Evolutionary conservation across 2,113 vertebrate species (phyloP), one percentile per base, ranked within the genome.

Genomic region (Chrysemys picta): DNA sequence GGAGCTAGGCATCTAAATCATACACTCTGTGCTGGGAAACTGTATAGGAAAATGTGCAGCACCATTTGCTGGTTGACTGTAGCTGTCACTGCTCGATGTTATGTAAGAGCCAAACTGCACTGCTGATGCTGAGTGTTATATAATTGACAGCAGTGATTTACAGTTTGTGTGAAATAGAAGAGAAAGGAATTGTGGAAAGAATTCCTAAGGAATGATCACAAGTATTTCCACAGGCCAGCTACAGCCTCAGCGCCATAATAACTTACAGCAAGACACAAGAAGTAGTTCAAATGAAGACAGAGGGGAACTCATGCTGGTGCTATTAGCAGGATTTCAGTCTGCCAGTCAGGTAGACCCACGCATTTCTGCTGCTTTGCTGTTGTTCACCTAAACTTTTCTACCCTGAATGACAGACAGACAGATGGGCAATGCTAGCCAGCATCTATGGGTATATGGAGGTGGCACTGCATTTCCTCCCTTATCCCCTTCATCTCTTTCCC

Each of bases 1-100:
- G 93, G 95, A 88, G 89, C 80, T 52, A 94, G 82, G 84, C 92
- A 92, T 92, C 76, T 97, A 97, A 97, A 97, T 97, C 97, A 97
- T 53, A 31, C 5, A 6, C 91, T 91, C n/a, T 0, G 81, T 94
- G 94, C 96, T 95, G 95, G 97, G 94, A 96, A 97, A 69, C 38
- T 3, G 0, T 35, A 7, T 8, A 95, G 96, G 96, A 95, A 95
- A 96, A 95, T 85, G 95, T 84, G 96, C 57, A 6, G 94, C 85
- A 57, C 87, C 89, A 42, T 93, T 94, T 89, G 93, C 91, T 52
- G 94, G 88, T 65, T 49, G 95, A 79, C 47, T 79, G 90, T 90
- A 78, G 90, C 96, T 95, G 96, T 96, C 93, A 47, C 90, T 88
- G 96, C 83, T 85, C 87, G 38, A 93, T 0, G 27, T 16, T 54